phyloP scores from a whole-genome alignment of 2,797 vertebrate genomes.

The Eospalax fontanierii region DNA sequence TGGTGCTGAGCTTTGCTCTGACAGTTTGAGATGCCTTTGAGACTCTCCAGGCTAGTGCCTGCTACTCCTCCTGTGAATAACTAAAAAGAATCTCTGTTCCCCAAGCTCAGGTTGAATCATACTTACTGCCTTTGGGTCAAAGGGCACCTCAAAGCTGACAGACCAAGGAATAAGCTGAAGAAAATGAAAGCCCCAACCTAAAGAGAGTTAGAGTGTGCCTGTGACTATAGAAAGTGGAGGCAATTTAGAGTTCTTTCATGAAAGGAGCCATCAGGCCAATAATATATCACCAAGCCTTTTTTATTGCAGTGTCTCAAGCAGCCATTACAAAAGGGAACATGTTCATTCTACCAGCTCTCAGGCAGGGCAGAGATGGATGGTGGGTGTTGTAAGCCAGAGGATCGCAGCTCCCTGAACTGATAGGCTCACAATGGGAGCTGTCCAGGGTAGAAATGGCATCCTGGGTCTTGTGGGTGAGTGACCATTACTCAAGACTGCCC shows the following conservation, averaged over 20 bases:
- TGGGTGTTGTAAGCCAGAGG: background rate
- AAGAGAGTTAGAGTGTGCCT: slow-evolving; percentile 7
- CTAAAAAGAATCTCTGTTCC: background rate
- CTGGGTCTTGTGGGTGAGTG: background rate
- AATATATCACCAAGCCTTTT: slow-evolving; percentile 48
- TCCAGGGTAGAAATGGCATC: slow-evolving; percentile 27
- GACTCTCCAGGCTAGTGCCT: background rate
- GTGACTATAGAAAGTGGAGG: background rate
- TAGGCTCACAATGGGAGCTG: slow-evolving; percentile 49
- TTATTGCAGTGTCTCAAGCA: slow-evolving; percentile 40
- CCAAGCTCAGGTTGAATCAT: background rate
- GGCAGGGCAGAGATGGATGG: slow-evolving; percentile 59
- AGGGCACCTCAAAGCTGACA: background rate
- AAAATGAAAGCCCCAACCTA: slow-evolving; percentile 68
- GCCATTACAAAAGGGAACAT: slow-evolving; percentile 59
- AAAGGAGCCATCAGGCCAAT: slow-evolving; percentile 54
- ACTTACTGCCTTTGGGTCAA: background rate
- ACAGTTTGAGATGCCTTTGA: background rate
- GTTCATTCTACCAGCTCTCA: slow-evolving; percentile 11
- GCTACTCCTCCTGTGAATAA: background rate
- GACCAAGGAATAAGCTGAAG: background rate
- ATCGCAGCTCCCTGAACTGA: background rate
- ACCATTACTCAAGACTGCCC: background rate
- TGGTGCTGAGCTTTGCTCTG: background rate
- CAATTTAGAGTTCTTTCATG: slow-evolving; percentile 46